Conservation (phyloP, 2,113 vertebrate genomes). For the Caracal caracal region DNA sequence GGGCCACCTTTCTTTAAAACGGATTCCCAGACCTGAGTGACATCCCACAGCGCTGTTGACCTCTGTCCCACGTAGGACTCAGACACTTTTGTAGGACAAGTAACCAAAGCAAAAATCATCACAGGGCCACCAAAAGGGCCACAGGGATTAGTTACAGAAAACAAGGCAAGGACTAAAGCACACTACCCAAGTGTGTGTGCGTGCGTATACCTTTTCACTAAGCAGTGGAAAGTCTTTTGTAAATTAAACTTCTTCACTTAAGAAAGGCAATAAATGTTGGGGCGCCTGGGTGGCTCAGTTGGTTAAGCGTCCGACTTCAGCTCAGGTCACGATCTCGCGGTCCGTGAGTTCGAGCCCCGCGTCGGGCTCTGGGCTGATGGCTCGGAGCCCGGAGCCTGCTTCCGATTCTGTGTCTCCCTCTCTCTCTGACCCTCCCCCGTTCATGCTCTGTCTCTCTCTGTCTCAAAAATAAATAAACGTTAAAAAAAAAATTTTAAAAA, state of each 20-base stretch:
- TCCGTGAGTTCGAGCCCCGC: too few relatives aligned
- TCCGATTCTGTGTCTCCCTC: too few relatives aligned
- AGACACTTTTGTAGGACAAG: neutral
- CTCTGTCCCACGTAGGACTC: neutral
- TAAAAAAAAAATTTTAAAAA: too few relatives aligned
- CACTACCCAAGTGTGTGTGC: too few relatives aligned
- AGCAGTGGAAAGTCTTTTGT: neutral
- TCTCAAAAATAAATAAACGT: too few relatives aligned
- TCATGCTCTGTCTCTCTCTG: too few relatives aligned
- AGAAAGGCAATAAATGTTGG: neutral
- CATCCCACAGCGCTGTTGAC: neutral
- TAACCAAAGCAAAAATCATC: neutral
- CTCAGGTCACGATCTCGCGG: too few relatives aligned
- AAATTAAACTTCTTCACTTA: neutral
- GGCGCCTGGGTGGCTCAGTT: too few relatives aligned
- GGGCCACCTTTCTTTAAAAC: neutral
- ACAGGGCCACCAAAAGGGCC: neutral
- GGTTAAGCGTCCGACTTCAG: too few relatives aligned
- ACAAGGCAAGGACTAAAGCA: neutral
- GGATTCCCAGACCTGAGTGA: neutral
- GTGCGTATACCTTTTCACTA: neutral
- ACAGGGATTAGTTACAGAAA: neutral
- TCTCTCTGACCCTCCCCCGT: too few relatives aligned
- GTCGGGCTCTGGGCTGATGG: too few relatives aligned
- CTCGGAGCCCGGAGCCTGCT: too few relatives aligned